Evolutionary conservation across 2,888 invertebrate species (phyloP), one percentile per base, ranked within the genome.

Genomic region (Cryptus viduatorius): DNA sequence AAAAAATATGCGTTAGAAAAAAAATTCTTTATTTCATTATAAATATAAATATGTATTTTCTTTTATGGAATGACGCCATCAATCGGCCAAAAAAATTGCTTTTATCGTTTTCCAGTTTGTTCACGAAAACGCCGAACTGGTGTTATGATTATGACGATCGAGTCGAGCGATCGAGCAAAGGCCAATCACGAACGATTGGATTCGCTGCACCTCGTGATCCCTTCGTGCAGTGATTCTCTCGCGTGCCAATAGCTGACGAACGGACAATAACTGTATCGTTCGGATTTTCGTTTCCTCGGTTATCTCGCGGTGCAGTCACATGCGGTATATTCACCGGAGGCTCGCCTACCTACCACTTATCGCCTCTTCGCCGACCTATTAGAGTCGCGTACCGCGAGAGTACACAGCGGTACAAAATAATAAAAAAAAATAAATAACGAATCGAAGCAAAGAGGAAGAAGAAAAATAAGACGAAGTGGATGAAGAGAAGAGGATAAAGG

Each of bases 351-450:
- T 79, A 76, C 84, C 84, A 84, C 84, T 84, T 84, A 84, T 84
- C 84, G 84, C 84, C 82, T 82, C 84, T 79, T 48, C 67, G 82
- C 75, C 82, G 82, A 82, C 82, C 79, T 84, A 84, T 84, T 82
- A 84, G 82, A 82, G 82, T 50, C 84, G 69, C 84, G 79, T 84
- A 84, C 69, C 37, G 71, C 71, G 82, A 53, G 65, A 79, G 71
- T 72, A 65, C 50, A 65, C 67, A 65, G 14, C 44, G 65, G 42
- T 69, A 65, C 72, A 79, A 71, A 56, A 44, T 31, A 59, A 61
- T 4, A 61, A 67, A 48, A 59, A 3, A 37, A 48, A 24, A 37
- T 72, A 53, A 16, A 37, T 24, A 24, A 71, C 14, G 42, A 50
- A 71, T 1, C 31, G 29, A 14, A 42, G 64, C 3, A n/a, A 72